phyloP scores from a whole-genome alignment of 2,113 vertebrate species.

The Mixornis gularis region DNA sequence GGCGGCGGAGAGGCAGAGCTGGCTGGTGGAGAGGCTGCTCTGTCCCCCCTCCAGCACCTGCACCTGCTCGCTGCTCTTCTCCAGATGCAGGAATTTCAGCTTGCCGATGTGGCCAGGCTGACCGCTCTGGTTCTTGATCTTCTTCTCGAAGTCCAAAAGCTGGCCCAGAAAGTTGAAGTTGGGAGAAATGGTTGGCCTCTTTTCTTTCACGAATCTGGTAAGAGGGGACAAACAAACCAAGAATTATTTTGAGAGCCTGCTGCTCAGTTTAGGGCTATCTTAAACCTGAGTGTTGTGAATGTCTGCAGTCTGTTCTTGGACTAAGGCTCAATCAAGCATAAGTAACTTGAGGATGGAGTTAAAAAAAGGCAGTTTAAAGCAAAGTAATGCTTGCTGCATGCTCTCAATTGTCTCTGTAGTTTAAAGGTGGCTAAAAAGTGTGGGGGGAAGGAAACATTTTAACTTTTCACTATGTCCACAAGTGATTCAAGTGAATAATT shows the following conservation, averaged over 20 bases:
- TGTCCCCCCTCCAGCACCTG: conserved; percentile 4
- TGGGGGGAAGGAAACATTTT: not conserved
- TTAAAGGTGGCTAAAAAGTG: not conserved
- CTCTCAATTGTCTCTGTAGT: not conserved
- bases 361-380: not conserved
- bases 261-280: not conserved
- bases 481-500: not conserved
- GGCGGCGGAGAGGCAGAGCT: conserved; percentile 39
- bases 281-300: not conserved
- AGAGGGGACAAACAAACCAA: not conserved
- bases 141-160: conserved; percentile 92
- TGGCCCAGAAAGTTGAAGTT: conserved; percentile 85
- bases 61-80: conserved; percentile 47
- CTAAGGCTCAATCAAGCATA: not conserved
- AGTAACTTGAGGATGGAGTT: not conserved
- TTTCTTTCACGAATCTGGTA: conserved; percentile 81
- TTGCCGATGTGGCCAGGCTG: conserved; percentile 60
- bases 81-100: conserved; percentile 70
- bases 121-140: conserved; percentile 76
- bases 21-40: not conserved
- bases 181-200: conserved; percentile 81
- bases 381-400: not conserved
- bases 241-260: not conserved
- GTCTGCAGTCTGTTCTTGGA: not conserved
- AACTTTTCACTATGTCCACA: not conserved